These are phyloP conservation scores for Sebastes diaconus DNA, from an alignment of 2,797 vertebrate species.

Conservation along the genomic window DNA sequence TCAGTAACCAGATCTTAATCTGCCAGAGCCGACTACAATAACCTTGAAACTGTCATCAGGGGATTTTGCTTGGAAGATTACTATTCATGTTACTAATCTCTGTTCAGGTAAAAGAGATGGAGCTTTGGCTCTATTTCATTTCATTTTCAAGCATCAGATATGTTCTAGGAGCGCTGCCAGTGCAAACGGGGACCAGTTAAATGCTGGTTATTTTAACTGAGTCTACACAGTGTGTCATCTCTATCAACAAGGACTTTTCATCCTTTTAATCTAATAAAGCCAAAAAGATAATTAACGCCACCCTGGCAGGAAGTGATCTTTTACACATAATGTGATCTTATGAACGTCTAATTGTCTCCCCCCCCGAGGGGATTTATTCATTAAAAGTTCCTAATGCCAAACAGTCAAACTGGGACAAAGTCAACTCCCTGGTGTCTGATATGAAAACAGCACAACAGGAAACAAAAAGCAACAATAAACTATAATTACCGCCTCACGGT, in stretches of 20 bases:
- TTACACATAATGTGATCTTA: slow-evolving; percentile 43
- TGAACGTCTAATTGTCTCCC: slow-evolving; percentile 29
- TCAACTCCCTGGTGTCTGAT: neutral
- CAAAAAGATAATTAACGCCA: slow-evolving; percentile 32
- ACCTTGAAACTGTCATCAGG: neutral
- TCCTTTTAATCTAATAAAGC: neutral
- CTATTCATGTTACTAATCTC: neutral
- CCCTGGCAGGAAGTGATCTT: slow-evolving; percentile 18
- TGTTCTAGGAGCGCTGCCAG: neutral
- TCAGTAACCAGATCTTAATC: neutral
- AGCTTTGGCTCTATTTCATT: neutral
- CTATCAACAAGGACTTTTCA: neutral
- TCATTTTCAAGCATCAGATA: neutral
- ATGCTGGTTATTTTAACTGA: neutral
- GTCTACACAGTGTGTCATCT: neutral
- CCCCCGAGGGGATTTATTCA: slow-evolving; percentile 34
- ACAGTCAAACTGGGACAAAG: slow-evolving; percentile 42
- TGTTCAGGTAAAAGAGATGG: neutral
- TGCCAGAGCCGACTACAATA: neutral
- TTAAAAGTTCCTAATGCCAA: slow-evolving; percentile 59
- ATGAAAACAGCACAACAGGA: slow-evolving; percentile 10
- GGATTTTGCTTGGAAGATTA: neutral
- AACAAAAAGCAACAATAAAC: neutral
- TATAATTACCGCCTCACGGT: rapidly evolving
- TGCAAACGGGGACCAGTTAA: neutral